Evolutionary conservation across 37 sponge, comb jelly and placozoan species (phyloP).

Genomic region (Beroe forskalii): DNA sequence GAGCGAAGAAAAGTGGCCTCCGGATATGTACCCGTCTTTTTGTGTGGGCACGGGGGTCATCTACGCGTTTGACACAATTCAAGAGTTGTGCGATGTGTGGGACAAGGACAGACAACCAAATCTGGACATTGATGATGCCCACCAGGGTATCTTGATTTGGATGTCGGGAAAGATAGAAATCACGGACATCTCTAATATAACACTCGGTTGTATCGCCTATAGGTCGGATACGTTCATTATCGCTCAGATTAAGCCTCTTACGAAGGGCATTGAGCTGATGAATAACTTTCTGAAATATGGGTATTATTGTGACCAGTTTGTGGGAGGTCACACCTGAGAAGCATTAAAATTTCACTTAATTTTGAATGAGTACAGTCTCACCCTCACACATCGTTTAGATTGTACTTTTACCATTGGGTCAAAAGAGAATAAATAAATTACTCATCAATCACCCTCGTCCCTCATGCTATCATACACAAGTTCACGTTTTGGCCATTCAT

Average conservation of each 20-base stretch:
- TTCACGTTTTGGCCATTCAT: too few relatives aligned
- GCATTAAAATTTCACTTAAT: too few relatives aligned
- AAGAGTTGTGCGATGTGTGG: background rate
- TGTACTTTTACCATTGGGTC: too few relatives aligned
- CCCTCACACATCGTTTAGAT: too few relatives aligned
- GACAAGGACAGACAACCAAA: background rate
- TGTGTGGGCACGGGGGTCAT: background rate
- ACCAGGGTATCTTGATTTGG: background rate
- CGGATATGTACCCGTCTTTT: background rate
- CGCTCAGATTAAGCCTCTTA: background rate
- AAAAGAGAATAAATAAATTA: too few relatives aligned
- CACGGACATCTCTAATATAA: background rate
- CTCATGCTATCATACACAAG: too few relatives aligned
- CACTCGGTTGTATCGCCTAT: background rate
- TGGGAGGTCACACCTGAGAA: background rate
- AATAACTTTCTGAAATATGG: background rate
- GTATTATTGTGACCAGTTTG: background rate
- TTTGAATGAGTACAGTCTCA: too few relatives aligned
- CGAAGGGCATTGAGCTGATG: background rate
- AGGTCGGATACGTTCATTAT: background rate
- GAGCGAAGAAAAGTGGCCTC: background rate
- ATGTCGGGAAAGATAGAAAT: background rate
- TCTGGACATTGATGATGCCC: background rate
- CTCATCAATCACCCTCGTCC: too few relatives aligned
- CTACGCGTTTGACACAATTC: background rate